These are phyloP conservation scores for Muraenolepis orangiensis DNA, from an alignment of 2,797 vertebrate species.

Conservation along the genomic window DNA sequence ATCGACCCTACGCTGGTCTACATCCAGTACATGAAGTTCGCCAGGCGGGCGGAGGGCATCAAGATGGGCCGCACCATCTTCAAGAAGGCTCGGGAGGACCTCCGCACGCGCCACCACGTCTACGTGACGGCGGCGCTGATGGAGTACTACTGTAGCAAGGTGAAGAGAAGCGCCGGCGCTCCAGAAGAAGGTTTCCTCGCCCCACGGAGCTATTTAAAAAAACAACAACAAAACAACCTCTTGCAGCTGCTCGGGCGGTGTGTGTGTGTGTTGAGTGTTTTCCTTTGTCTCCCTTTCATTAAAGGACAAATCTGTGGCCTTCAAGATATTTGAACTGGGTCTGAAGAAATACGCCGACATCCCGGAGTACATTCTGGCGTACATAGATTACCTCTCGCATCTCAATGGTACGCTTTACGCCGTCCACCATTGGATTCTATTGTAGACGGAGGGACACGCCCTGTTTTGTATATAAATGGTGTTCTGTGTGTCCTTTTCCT, in stretches of 20 bases:
- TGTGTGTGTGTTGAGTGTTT: not conserved
- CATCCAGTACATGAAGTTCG: constrained; percentile 99
- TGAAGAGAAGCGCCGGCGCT: constrained; percentile 40
- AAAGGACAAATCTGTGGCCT: constrained; percentile 99
- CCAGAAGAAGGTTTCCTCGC: no score
- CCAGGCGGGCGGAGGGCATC: constrained; percentile 95
- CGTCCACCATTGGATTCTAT: not conserved
- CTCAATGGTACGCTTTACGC: constrained; percentile 82
- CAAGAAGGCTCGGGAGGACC: constrained; percentile 95
- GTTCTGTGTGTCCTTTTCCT: constrained; percentile 10
- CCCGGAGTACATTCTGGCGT: constrained; percentile 97
- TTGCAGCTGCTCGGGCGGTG: not conserved
- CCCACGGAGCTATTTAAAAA: no score
- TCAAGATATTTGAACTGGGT: constrained; percentile 99
- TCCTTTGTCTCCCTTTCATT: constrained; percentile 9
- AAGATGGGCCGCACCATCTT: constrained; percentile 97
- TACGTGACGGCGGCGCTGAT: constrained; percentile 97
- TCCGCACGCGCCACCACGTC: constrained; percentile 93
- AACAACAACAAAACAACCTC: no score
- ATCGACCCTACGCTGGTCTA: constrained; percentile 84
- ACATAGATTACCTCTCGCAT: constrained; percentile 99
- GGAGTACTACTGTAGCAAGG: constrained; percentile 99
- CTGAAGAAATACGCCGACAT: constrained; percentile 99
- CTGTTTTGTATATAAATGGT: not conserved
- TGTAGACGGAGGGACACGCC: not conserved